phyloP scores from a whole-genome alignment of 1,140 invertebrate genomes.

The Procambarus virginalis region DNA sequence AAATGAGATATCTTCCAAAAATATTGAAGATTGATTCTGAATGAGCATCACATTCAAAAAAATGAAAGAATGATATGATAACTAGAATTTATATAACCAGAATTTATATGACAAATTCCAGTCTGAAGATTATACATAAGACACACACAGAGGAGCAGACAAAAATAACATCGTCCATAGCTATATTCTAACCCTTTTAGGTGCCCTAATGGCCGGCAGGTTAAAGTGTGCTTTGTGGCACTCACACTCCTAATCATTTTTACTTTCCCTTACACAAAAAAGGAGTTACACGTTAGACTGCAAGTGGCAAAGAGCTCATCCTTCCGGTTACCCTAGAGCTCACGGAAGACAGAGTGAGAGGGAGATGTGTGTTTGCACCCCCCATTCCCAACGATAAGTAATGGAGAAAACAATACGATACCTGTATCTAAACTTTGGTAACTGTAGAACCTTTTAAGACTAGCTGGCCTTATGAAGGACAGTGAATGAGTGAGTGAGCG shows the following conservation, averaged over 20 bases:
- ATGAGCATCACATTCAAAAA: no score
- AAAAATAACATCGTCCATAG: neutral
- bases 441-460: neutral
- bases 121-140: no score
- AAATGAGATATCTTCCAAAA: no score
- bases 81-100: no score
- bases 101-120: no score
- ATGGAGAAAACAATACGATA: neutral
- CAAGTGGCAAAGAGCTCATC: neutral
- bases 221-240: neutral
- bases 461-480: constrained; percentile 4
- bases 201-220: neutral
- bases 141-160: neutral
- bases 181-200: neutral
- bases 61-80: no score
- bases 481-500: neutral
- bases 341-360: neutral
- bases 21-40: no score
- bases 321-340: constrained; percentile 11
- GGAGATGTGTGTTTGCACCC: neutral
- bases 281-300: no score
- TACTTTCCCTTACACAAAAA: no score
- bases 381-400: neutral
- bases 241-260: neutral
- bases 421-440: neutral